Conservation (phyloP, 2,797 vertebrate genomes). For the Sandelia bainsii region DNA sequence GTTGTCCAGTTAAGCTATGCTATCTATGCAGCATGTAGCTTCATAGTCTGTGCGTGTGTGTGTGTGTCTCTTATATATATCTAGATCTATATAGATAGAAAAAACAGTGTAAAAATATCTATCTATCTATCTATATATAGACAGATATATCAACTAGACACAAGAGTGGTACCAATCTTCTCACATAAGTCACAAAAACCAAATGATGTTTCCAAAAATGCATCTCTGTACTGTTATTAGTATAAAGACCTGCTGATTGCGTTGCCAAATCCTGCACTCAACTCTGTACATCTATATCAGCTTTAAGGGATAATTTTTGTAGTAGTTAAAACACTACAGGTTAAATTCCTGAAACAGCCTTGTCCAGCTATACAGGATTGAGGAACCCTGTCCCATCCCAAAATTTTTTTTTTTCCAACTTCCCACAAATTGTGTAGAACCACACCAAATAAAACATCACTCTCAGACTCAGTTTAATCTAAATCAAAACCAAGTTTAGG, state of each 20-base stretch:
- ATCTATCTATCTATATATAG: too few relatives aligned
- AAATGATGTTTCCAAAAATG: slow-evolving; percentile 1
- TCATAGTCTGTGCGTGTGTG: neutral
- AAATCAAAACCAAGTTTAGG: slow-evolving; percentile 41
- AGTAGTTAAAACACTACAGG: slow-evolving; percentile 80
- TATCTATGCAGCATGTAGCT: neutral
- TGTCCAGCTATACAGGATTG: slow-evolving; percentile 48
- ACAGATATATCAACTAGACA: too few relatives aligned
- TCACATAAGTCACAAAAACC: neutral
- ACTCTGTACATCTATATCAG: slow-evolving; percentile 26
- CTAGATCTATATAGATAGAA: too few relatives aligned
- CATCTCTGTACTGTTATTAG: slow-evolving; percentile 11
- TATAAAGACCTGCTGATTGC: slow-evolving; percentile 40
- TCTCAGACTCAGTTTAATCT: slow-evolving; percentile 24
- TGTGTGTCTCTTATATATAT: too few relatives aligned
- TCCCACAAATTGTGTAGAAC: slow-evolving; percentile 24
- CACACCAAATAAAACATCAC: slow-evolving; percentile 39
- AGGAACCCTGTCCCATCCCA: neutral
- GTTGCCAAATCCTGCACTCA: slow-evolving; percentile 27
- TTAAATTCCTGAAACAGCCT: slow-evolving; percentile 61
- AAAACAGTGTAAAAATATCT: too few relatives aligned
- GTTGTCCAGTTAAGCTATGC: neutral
- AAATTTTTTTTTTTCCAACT: neutral
- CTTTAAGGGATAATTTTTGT: slow-evolving; percentile 33
- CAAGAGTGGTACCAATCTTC: neutral